phyloP scores from a whole-genome alignment of 2,888 invertebrate genomes.

The Acrobasis repandana region DNA sequence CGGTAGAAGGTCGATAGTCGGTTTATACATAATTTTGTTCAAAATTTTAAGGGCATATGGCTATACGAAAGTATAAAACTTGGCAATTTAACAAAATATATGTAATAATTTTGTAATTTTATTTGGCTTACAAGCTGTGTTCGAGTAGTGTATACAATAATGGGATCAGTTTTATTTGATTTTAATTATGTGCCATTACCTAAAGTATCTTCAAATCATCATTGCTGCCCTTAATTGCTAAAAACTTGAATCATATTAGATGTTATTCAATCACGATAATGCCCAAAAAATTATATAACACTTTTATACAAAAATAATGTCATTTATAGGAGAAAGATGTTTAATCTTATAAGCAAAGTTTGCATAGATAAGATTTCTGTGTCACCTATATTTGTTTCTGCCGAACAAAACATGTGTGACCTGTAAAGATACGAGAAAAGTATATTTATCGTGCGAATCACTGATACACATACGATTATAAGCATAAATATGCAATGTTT shows the following conservation, averaged over 20 bases:
- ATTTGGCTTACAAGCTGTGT: neutral
- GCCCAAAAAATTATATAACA: neutral
- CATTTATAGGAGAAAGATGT: neutral
- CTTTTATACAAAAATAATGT: neutral
- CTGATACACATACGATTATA: neutral
- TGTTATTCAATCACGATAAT: neutral
- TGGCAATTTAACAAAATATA: neutral
- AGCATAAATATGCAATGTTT: neutral
- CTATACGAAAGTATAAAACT: neutral
- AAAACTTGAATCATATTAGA: neutral
- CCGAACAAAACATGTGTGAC: constrained; percentile 8
- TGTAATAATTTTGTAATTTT: too few relatives aligned
- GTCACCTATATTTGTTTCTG: constrained; percentile 9
- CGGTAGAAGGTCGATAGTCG: neutral
- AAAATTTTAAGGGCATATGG: neutral
- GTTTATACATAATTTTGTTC: neutral
- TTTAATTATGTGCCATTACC: neutral
- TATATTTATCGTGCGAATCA: neutral
- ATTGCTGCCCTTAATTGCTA: neutral
- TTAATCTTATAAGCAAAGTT: neutral
- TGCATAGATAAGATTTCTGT: constrained; percentile 10
- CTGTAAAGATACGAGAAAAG: constrained; percentile 10
- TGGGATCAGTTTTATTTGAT: neutral
- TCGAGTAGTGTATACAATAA: neutral
- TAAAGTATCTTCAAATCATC: neutral